A percentile compares a stretch with the other conserved stretches of the same genome.
phyloP scores from a whole-genome alignment of 2,888 invertebrate species.

The Amblyjoppa proteus region DNA sequence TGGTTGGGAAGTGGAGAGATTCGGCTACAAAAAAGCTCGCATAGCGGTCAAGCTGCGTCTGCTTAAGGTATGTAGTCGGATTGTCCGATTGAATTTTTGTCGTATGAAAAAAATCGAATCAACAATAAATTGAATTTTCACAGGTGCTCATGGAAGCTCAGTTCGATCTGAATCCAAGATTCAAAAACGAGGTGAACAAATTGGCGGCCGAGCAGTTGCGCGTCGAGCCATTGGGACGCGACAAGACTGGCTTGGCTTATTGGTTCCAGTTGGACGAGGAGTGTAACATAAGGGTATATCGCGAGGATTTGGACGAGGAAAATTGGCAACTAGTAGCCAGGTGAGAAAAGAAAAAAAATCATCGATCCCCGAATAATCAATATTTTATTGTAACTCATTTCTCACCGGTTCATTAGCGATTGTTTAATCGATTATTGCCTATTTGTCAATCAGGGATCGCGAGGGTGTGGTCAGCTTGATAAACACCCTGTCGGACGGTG shows the following conservation, averaged over 20 bases:
- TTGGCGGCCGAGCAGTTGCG: constrained; percentile 93
- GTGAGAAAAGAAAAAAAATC: constrained; percentile 85
- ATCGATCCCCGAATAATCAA: no score
- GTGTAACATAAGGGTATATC: constrained; percentile 95
- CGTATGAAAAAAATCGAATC: constrained; percentile 50
- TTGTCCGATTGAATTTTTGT: constrained; percentile 48
- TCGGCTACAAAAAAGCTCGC: constrained; percentile 97
- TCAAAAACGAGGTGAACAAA: constrained; percentile 95
- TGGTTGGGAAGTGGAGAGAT: constrained; percentile 98
- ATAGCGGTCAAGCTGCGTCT: constrained; percentile 95
- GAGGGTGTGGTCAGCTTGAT: constrained; percentile 94
- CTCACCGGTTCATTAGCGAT: background rate
- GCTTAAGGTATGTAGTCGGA: constrained; percentile 90
- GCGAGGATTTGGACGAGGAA: constrained; percentile 98
- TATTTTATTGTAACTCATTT: background rate
- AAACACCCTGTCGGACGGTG: constrained; percentile 90
- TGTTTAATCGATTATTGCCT: constrained; percentile 8
- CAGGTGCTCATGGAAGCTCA: constrained; percentile 96
- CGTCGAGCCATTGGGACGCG: constrained; percentile 95
- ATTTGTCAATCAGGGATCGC: constrained; percentile 87
- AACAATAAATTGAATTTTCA: constrained; percentile 75
- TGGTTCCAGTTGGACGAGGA: constrained; percentile 97
- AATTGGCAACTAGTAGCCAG: constrained; percentile 97
- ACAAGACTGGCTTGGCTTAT: constrained; percentile 95
- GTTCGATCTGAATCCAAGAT: constrained; percentile 97